A percentile compares a stretch with the other conserved stretches of the same genome.
Conservation (phyloP, 1,140 invertebrate species). For the Scaptomyza hsui region DNA sequence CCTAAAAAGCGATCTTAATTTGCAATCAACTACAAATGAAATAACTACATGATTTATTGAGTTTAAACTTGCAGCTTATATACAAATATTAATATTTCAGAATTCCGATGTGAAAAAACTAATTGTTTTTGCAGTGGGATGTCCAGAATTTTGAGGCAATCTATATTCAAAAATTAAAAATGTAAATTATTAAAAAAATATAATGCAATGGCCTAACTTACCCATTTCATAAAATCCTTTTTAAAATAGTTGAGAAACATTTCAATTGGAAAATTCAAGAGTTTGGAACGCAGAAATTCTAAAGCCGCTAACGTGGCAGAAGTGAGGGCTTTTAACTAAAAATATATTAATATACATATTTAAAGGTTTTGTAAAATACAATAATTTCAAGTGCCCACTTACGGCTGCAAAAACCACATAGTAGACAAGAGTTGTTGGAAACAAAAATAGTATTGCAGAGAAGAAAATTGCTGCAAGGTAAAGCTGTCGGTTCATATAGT, state of each 20-base stretch:
- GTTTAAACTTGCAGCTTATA: conserved; percentile 48
- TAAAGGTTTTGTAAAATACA: not conserved
- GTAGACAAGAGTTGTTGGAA: conserved; percentile 78
- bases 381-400: conserved; percentile 27
- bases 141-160: conserved; percentile 54
- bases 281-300: conserved; percentile 56
- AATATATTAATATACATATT: not conserved
- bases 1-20: too few species aligned
- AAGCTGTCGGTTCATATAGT: conserved; percentile 80
- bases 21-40: too few species aligned
- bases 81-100: conserved; percentile 45
- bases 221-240: conserved; percentile 57
- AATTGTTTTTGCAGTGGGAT: conserved; percentile 17
- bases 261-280: conserved; percentile 84
- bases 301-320: conserved; percentile 54
- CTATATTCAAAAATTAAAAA: conserved; percentile 18
- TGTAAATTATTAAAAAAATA: not conserved
- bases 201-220: conserved; percentile 3
- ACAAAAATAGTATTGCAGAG: conserved; percentile 72
- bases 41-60: not conserved
- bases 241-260: conserved; percentile 65
- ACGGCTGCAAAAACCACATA: conserved; percentile 80
- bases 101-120: conserved; percentile 36
- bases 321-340: conserved; percentile 58
- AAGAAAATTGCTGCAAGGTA: conserved; percentile 82